Percentiles rank a stretch among this genome's conserved stretches.
phyloP scores from a whole-genome alignment of 2,888 invertebrate genomes.

The Therioaphis trifolii region DNA sequence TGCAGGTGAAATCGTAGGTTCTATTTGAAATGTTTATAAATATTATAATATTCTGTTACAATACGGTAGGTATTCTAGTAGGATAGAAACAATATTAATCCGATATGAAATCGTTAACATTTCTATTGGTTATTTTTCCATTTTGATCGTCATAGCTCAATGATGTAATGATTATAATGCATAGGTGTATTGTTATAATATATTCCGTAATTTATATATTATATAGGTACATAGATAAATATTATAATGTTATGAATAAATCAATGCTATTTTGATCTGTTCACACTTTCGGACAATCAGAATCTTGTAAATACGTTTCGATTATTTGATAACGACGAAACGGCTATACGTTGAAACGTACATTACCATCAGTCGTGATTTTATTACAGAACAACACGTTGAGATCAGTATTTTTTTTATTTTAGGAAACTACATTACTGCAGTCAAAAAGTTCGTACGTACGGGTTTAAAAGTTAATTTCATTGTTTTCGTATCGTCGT shows the following conservation, averaged over 20 bases:
- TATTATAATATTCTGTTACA: no score
- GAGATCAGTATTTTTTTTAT: no score
- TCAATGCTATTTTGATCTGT: background rate
- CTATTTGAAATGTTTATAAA: no score
- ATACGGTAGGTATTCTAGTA: no score
- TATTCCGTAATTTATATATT: background rate
- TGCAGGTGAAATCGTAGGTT: background rate
- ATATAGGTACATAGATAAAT: background rate
- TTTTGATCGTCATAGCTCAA: background rate
- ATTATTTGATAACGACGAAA: no score
- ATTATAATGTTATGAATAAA: background rate
- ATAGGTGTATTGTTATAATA: background rate
- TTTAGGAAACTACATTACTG: no score
- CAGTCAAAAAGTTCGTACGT: no score
- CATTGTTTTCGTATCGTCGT: no score
- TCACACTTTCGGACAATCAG: constrained; percentile 17
- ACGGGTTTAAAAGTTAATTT: no score
- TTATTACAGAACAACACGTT: no score
- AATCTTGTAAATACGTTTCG: background rate
- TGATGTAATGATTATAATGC: background rate
- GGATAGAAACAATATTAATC: background rate
- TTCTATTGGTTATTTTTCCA: constrained; percentile 16
- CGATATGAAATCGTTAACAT: background rate
- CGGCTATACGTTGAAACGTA: no score
- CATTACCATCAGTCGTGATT: no score